Conservation (phyloP, 2,113 vertebrate species). For the Cyprinodon brontotheroides region DNA sequence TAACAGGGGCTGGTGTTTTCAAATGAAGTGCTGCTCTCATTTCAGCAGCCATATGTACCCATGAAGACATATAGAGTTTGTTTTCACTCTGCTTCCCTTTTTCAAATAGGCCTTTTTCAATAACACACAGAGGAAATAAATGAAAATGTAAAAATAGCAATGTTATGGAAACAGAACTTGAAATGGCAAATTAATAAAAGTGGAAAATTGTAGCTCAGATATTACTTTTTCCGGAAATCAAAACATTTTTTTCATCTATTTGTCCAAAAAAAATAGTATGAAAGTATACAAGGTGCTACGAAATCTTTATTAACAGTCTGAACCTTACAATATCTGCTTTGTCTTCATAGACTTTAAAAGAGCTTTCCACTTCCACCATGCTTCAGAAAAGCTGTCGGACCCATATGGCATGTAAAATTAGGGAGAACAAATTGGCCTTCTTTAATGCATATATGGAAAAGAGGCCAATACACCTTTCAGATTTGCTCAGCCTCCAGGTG, state of each 20-base stretch:
- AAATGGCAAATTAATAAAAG: background rate
- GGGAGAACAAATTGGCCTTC: constrained; percentile 21
- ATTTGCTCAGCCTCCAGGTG: constrained; percentile 42
- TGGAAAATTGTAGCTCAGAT: background rate
- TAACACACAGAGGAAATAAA: constrained; percentile 18
- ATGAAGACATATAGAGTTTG: constrained; percentile 13
- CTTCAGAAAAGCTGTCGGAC: background rate
- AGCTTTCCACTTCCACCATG: constrained; percentile 1
- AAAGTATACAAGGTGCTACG: constrained; percentile 7
- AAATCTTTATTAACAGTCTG: constrained; percentile 24
- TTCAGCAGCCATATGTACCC: constrained; percentile 30
- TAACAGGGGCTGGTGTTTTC: constrained; percentile 27
- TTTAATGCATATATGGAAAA: constrained; percentile 43
- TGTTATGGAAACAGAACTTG: constrained; percentile 1
- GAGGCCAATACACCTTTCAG: background rate
- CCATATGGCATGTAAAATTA: constrained; percentile 33
- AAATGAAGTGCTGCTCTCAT: constrained; percentile 31
- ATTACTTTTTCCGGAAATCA: constrained; percentile 10
- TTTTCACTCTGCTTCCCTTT: constrained; percentile 8
- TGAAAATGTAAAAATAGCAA: constrained; percentile 17
- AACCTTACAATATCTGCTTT: constrained; percentile 11
- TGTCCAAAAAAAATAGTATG: constrained; percentile 30
- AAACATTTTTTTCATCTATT: constrained; percentile 24
- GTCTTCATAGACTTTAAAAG: constrained; percentile 12
- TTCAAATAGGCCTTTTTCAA: constrained; percentile 39